A percentile compares a stretch with the other conserved stretches of the same genome.
phyloP scores from a whole-genome alignment of 2,888 invertebrate species.

The Melieria picta region DNA sequence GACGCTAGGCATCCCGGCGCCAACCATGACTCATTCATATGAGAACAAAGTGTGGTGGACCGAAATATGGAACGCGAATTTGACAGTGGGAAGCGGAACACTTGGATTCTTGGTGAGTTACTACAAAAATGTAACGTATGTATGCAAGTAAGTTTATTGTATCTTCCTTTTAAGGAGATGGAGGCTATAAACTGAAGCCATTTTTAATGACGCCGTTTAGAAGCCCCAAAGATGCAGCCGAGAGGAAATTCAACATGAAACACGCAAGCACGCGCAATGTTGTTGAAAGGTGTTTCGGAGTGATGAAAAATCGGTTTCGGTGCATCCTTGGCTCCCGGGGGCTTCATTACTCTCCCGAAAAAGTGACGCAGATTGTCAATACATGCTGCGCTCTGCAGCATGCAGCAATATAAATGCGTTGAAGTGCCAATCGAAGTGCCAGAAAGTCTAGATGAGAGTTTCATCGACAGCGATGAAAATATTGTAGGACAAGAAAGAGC shows the following conservation, averaged over 20 bases:
- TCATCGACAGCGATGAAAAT: too few relatives aligned
- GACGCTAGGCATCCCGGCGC: neutral
- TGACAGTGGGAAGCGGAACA: slow-evolving; percentile 1
- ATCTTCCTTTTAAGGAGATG: slow-evolving; percentile 10
- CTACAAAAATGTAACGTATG: neutral
- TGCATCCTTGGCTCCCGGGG: slow-evolving; percentile 24
- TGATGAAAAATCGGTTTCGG: slow-evolving; percentile 24
- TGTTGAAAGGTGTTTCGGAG: slow-evolving; percentile 18
- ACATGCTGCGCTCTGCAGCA: slow-evolving; percentile 32
- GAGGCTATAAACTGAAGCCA: slow-evolving; percentile 6
- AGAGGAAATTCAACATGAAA: slow-evolving; percentile 20
- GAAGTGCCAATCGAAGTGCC: too few relatives aligned
- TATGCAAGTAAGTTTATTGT: too few relatives aligned
- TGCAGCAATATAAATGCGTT: slow-evolving; percentile 14
- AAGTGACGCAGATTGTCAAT: slow-evolving; percentile 14
- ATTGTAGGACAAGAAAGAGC: too few relatives aligned
- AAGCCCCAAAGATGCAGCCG: slow-evolving; percentile 11
- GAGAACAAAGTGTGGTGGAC: slow-evolving; percentile 24
- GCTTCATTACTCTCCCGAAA: slow-evolving; percentile 22
- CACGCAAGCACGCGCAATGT: slow-evolving; percentile 6
- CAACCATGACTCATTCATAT: slow-evolving; percentile 2
- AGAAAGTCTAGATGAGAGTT: too few relatives aligned
- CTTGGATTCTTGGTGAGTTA: slow-evolving; percentile 23
- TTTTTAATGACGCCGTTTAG: slow-evolving; percentile 10
- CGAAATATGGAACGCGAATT: slow-evolving; percentile 11